A percentile compares a stretch with the other conserved stretches of the same genome.
phyloP scores from a whole-genome alignment of 30 jellyfish, hydroid and myxozoan species.

The Rhopilema esculentum region DNA sequence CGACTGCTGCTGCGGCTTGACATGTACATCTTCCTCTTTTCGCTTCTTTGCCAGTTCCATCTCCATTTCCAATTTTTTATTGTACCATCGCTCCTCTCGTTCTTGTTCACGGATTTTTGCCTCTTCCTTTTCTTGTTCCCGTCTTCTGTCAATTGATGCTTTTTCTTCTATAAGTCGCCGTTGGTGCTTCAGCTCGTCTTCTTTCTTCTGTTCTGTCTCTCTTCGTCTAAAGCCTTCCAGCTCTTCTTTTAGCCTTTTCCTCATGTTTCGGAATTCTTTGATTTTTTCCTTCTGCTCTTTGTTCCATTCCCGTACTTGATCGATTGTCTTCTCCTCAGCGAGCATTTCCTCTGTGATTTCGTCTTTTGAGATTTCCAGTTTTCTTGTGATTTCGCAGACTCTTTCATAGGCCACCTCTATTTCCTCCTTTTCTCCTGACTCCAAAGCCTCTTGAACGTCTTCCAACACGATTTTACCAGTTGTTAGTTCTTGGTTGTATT shows the following conservation, averaged over 20 bases:
- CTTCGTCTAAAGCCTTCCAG: constrained; percentile 10
- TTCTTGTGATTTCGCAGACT: constrained; percentile 34
- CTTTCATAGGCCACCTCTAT: constrained; percentile 15
- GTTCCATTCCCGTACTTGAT: constrained; percentile 41
- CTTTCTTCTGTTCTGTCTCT: constrained; percentile 52
- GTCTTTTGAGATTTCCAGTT: constrained; percentile 28
- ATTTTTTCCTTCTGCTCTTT: constrained; percentile 26
- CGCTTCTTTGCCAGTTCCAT: constrained; percentile 8
- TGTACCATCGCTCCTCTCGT: constrained; percentile 28
- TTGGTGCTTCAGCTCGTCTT: constrained; percentile 61
- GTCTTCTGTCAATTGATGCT: constrained; percentile 23
- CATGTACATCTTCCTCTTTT: not conserved
- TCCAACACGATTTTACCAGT: constrained; percentile 35
- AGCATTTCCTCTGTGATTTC: constrained; percentile 35
- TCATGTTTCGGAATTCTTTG: constrained; percentile 33
- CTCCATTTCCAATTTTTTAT: constrained; percentile 2
- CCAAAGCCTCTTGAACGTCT: constrained; percentile 53
- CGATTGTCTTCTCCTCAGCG: constrained; percentile 29
- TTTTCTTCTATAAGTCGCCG: constrained; percentile 56
- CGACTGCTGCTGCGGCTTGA: constrained; percentile 17
- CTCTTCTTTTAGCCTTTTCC: constrained; percentile 20
- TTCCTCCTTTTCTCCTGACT: constrained; percentile 38
- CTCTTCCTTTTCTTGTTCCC: constrained; percentile 52
- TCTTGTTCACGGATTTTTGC: constrained; percentile 43
- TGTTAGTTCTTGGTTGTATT: constrained; percentile 44